phyloP scores from a whole-genome alignment of 2,113 vertebrate genomes.

The Bambusicola thoracicus region DNA sequence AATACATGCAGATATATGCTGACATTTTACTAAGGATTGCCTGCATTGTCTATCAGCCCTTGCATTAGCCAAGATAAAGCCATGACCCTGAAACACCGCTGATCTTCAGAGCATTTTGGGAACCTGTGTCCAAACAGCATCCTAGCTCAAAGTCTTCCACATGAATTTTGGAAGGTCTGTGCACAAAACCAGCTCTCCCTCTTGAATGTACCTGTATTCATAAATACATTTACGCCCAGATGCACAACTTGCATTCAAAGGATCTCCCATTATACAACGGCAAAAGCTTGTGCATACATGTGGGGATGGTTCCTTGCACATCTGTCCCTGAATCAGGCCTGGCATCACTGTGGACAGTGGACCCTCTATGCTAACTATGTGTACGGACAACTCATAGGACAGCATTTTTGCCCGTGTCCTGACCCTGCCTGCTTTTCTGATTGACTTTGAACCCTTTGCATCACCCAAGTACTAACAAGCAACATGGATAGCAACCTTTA shows the following conservation, averaged over 20 bases:
- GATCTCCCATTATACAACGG: neutral
- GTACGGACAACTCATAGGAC: neutral
- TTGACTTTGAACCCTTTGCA: neutral
- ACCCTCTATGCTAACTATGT: neutral
- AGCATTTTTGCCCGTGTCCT: neutral
- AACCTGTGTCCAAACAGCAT: neutral
- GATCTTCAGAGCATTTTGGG: neutral
- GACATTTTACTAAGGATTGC: neutral
- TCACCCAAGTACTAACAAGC: neutral
- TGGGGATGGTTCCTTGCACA: rapidly evolving
- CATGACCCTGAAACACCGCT: neutral
- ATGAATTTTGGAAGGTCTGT: neutral
- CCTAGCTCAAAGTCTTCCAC: neutral
- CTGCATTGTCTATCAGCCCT: neutral
- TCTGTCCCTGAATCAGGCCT: rapidly evolving
- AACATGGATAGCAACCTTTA: neutral
- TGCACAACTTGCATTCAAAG: neutral
- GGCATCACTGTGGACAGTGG: neutral
- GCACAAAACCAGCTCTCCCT: neutral
- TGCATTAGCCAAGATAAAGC: neutral
- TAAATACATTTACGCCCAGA: neutral
- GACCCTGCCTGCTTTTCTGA: neutral
- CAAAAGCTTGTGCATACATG: neutral
- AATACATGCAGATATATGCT: neutral
- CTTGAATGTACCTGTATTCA: neutral